Evolutionary conservation across 2,113 vertebrate genomes (phyloP).

Genomic region (Phalacrocorax brasilianus): DNA sequence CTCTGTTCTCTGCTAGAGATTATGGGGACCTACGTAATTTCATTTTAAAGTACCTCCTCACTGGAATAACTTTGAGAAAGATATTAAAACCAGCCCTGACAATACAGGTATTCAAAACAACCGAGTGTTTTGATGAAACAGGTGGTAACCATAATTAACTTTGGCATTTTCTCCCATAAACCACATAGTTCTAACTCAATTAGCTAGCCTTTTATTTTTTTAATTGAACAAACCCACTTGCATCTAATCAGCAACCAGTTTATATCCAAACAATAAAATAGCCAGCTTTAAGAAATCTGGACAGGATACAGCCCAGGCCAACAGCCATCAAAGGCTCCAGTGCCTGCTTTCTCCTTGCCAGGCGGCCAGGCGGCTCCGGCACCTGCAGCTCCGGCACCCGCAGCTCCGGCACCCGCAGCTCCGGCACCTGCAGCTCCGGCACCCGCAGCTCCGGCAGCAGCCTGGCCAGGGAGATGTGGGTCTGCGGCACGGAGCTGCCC

Average conservation of each 20-base stretch:
- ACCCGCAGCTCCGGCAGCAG: not conserved
- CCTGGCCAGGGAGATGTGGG: not conserved
- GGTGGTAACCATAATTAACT: slow-evolving; percentile 49
- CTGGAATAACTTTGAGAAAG: slow-evolving; percentile 11
- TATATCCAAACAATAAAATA: not conserved
- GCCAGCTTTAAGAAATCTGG: not conserved
- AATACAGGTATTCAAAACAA: slow-evolving; percentile 11
- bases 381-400: not conserved
- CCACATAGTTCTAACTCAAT: not conserved
- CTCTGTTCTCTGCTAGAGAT: not conserved
- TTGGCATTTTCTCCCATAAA: slow-evolving; percentile 17
- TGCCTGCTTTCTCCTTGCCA: not conserved
- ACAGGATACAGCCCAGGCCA: not conserved
- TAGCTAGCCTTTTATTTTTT: not conserved
- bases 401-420: not conserved
- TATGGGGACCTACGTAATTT: not conserved
- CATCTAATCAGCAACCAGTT: not conserved
- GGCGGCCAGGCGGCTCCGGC: not conserved
- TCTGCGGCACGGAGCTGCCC: not conserved
- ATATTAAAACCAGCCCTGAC: slow-evolving; percentile 20
- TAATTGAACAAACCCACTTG: slow-evolving; percentile 12
- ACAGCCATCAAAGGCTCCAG: not conserved
- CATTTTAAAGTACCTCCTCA: not conserved
- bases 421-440: not conserved
- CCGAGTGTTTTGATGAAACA: slow-evolving; percentile 11